Conservation (phyloP, 2,888 invertebrate species). For the Lypha dubia region DNA sequence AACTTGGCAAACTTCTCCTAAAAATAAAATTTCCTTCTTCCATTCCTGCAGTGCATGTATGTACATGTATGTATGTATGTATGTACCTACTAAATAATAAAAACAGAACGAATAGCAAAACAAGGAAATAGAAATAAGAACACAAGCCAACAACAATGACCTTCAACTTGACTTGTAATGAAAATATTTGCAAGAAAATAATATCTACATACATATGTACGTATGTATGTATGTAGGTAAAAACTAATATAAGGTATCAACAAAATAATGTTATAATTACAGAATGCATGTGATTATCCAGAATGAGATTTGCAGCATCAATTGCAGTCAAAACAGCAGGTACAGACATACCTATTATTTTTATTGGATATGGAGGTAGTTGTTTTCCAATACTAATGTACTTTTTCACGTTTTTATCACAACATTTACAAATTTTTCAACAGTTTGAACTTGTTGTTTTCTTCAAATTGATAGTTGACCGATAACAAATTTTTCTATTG, state of each 20-base stretch:
- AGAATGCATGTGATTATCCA: slow-evolving; percentile 79
- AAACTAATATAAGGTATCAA: too few relatives aligned
- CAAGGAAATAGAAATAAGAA: not conserved
- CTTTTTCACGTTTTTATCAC: slow-evolving; percentile 2
- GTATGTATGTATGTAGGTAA: too few relatives aligned
- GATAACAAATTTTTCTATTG: slow-evolving; percentile 27
- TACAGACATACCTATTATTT: slow-evolving; percentile 80
- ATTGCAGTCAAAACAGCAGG: slow-evolving; percentile 78
- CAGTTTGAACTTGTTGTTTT: not conserved
- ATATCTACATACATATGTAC: too few relatives aligned
- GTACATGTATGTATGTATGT: not conserved
- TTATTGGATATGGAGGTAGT: not conserved
- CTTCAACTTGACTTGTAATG: too few relatives aligned
- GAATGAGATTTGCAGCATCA: slow-evolving; percentile 73
- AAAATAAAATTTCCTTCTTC: not conserved
- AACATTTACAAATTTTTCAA: not conserved
- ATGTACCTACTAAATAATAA: not conserved
- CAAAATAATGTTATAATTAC: slow-evolving; percentile 75
- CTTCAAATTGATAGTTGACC: slow-evolving; percentile 28
- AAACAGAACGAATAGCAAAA: not conserved
- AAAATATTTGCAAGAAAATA: too few relatives aligned
- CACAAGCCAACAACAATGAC: not conserved
- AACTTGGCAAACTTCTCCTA: not conserved
- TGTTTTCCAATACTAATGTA: not conserved
- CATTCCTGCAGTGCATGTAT: not conserved